These are phyloP conservation scores for Coracopsis vasa DNA, from an alignment of 2,113 vertebrate genomes.

Conservation along the genomic window DNA sequence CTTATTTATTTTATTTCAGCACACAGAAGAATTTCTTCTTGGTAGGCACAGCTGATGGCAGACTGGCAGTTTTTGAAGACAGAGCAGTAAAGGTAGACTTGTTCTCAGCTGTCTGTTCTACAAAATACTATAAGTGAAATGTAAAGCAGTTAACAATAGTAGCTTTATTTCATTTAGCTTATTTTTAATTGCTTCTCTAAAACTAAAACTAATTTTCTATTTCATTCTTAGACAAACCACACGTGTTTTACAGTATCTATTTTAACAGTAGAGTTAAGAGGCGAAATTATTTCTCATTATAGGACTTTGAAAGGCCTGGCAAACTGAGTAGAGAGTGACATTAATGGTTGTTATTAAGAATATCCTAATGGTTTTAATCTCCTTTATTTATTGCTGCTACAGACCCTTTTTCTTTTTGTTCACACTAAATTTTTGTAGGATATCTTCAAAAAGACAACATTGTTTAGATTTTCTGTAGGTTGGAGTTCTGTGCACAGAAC, in stretches of 20 bases:
- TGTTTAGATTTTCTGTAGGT: not conserved
- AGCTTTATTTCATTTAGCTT: not conserved
- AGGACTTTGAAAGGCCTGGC: not conserved
- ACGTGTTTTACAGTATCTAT: not conserved
- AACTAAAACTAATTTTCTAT: not conserved
- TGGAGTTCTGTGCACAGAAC: not conserved
- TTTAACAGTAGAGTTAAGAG: not conserved
- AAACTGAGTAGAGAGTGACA: not conserved
- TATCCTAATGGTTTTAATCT: not conserved
- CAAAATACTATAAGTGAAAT: not conserved
- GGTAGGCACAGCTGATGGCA: constrained; percentile 90
- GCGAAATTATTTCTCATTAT: not conserved
- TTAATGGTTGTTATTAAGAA: not conserved
- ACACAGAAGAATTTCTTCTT: constrained; percentile 88
- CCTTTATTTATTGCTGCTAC: not conserved
- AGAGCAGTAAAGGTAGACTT: constrained; percentile 84
- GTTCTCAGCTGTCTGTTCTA: not conserved
- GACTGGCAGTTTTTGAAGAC: constrained; percentile 88
- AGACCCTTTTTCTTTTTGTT: not conserved
- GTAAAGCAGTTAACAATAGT: not conserved
- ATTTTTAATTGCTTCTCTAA: not conserved
- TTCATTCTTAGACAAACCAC: not conserved
- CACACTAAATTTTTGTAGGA: not conserved
- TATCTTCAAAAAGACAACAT: not conserved
- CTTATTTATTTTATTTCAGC: constrained; percentile 73